A percentile compares a stretch with the other conserved stretches of the same genome.
Evolutionary conservation across 2,888 invertebrate species (phyloP).

Genomic region (Micropterix aruncella): DNA sequence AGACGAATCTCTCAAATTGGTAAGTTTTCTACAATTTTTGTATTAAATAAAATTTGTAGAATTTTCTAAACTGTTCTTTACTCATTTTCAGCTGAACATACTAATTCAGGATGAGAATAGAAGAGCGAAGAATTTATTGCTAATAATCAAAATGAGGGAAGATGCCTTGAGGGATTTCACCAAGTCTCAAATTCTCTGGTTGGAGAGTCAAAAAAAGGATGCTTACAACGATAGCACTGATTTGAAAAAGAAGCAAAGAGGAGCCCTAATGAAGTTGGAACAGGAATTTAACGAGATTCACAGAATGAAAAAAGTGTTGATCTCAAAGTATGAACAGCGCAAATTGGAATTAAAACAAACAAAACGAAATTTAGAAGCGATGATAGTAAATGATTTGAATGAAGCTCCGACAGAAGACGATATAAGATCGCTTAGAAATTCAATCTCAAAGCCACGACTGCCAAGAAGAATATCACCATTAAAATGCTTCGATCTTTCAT

Average conservation of each 20-base stretch:
- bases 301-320: constrained; percentile 33
- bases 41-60: too few species aligned
- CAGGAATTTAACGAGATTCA: constrained; percentile 57
- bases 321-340: constrained; percentile 29
- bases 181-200: constrained; percentile 34
- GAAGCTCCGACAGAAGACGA: too few species aligned
- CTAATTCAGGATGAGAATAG: constrained; percentile 38
- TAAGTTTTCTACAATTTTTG: too few species aligned
- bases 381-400: constrained; percentile 24
- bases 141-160: constrained; percentile 33
- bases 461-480: constrained; percentile 25
- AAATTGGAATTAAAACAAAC: constrained; percentile 32
- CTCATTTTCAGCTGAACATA: constrained; percentile 27
- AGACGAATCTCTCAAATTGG: too few species aligned
- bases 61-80: too few species aligned
- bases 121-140: constrained; percentile 31
- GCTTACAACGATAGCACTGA: constrained; percentile 33
- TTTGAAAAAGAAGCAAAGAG: constrained; percentile 52
- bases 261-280: constrained; percentile 45
- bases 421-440: too few species aligned
- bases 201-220: constrained; percentile 33
- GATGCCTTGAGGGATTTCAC: constrained; percentile 35
- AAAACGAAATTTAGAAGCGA: constrained; percentile 30
- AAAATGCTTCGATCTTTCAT: constrained; percentile 33
- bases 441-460: too few species aligned